Conservation (phyloP, 2,888 invertebrate genomes). For the Eulithis prunata region DNA sequence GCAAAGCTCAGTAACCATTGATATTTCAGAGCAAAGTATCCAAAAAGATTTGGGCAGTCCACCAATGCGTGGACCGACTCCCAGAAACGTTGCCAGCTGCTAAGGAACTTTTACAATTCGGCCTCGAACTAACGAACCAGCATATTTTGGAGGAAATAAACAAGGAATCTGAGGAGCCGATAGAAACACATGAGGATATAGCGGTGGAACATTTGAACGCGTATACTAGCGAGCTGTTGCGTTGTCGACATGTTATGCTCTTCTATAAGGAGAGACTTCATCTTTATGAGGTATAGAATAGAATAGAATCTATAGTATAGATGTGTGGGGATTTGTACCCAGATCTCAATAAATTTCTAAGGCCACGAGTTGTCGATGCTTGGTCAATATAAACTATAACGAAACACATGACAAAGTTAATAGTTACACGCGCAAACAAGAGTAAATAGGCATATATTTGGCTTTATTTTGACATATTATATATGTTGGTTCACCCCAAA, state of each 20-base stretch:
- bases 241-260: slow-evolving; percentile 87
- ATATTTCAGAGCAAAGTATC: slow-evolving; percentile 87
- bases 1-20: too few relatives aligned
- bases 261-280: slow-evolving; percentile 88
- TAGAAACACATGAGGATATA: slow-evolving; percentile 56
- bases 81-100: slow-evolving; percentile 90
- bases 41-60: slow-evolving; percentile 91
- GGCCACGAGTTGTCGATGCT: too few relatives aligned
- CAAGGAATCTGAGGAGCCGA: slow-evolving; percentile 52
- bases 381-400: too few relatives aligned
- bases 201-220: slow-evolving; percentile 81
- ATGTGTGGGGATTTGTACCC: too few relatives aligned
- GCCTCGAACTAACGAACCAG: slow-evolving; percentile 87
- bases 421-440: too few relatives aligned
- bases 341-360: too few relatives aligned
- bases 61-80: slow-evolving; percentile 90
- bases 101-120: slow-evolving; percentile 88
- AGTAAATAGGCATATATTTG: too few relatives aligned
- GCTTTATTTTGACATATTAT: too few relatives aligned
- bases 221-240: slow-evolving; percentile 87
- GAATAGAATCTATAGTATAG: too few relatives aligned
- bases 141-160: slow-evolving; percentile 84
- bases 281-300: slow-evolving; percentile 88
- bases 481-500: too few relatives aligned
- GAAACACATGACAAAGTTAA: too few relatives aligned